Evolutionary conservation across 2,888 invertebrate species (phyloP), one percentile per base, ranked within the genome.

Genomic region (Zelleria hepariella): DNA sequence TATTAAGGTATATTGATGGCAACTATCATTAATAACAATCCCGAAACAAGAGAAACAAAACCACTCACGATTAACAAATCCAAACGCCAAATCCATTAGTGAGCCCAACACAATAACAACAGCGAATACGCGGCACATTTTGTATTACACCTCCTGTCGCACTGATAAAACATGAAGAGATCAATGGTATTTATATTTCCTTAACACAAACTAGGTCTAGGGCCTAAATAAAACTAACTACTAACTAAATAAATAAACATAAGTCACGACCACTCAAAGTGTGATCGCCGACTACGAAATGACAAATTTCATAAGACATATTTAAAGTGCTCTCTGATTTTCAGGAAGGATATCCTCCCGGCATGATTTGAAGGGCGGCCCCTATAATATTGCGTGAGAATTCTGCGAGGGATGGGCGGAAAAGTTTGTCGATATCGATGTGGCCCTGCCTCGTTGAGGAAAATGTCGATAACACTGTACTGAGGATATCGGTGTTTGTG

Each of bases 321-420:
- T 86, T 76, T 84, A 82, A 86, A 78, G 77, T 74, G 77, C 80
- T 80, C 83, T 80, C 83, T 59, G 42, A 48, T 86, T 86, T 86
- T 84, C 80, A 78, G 73, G 73, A 75, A 78, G 75, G 71, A 70
- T 68, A 71, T 76, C 78, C 79, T 78, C 80, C 81, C 75, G 75
- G 71, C 69, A 69, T 64, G 66, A 69, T 72, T 74, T 74, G 82
- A 87, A 88, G 88, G 88, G 73, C 81, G 75, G 81, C 88, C 88
- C 87, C 83, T 86, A 87, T 87, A 76, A 65, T 66, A 15, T 15
- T 15, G 32, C 32, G 32, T 42, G 32, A 42, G 32, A 42, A 42
- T 64, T 61, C 71, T 79, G 77, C 67, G 82, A 72, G 78, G 52
- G 69, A 51, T 61, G 10, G 10, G 25, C 53, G 59, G 32, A 56